These are phyloP conservation scores for Esox masquinongy DNA, from an alignment of 2,797 vertebrate genomes.

Conservation along the genomic window DNA sequence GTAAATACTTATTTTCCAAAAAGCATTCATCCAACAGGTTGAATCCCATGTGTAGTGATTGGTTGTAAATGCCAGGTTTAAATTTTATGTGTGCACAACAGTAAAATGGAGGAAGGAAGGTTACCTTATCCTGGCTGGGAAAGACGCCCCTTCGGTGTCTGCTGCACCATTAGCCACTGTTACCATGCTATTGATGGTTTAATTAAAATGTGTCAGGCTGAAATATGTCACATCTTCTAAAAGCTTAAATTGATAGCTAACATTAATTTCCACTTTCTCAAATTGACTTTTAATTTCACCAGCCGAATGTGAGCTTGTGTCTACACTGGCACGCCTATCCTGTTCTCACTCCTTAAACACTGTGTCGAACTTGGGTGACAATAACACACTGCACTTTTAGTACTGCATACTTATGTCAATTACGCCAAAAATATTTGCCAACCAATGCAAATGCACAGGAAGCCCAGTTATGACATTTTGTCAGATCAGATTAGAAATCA, in stretches of 20 bases:
- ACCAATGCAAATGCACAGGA: too few species aligned
- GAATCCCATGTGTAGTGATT: constrained; percentile 21
- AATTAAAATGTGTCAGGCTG: constrained; percentile 76
- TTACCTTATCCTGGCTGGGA: constrained; percentile 52
- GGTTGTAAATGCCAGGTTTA: constrained; percentile 29
- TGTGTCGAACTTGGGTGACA: constrained; percentile 61
- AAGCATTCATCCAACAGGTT: constrained; percentile 5
- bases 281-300: constrained; percentile 72
- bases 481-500: too few species aligned
- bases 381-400: constrained; percentile 25
- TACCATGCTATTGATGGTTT: constrained; percentile 73
- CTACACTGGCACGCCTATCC: constrained; percentile 43
- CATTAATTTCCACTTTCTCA: constrained; percentile 75
- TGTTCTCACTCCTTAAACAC: constrained; percentile 49
- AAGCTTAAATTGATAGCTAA: constrained; percentile 72
- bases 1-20: constrained; percentile 7
- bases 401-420: too few species aligned
- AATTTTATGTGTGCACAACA: constrained; percentile 43
- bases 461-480: too few species aligned
- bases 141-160: constrained; percentile 44
- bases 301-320: constrained; percentile 53
- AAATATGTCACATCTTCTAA: constrained; percentile 70
- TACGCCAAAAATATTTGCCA: background rate
- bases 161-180: constrained; percentile 69
- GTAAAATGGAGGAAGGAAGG: constrained; percentile 39